Base-by-base conservation (phyloP, 2,113 vertebrate genomes). In the Hippocampus barbouri region DNA sequence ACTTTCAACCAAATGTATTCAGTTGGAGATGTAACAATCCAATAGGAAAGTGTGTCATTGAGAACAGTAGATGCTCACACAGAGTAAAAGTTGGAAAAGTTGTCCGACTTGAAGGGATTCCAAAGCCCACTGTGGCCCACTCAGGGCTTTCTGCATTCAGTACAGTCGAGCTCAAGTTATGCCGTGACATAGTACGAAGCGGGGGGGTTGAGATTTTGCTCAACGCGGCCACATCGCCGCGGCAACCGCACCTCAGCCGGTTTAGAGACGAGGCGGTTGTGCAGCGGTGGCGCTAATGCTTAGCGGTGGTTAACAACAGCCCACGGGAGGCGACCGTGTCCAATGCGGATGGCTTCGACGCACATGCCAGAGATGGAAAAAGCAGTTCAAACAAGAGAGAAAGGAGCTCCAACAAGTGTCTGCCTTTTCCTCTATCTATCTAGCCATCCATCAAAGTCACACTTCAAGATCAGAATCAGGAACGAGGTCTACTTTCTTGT, bases 191-290 rank as follows among this genome's bases (percentile, higher is more conserved):
- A 25, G 23, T 66, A 51, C 49, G 71, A 51, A 43, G 54, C 0
- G 34, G 5, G 34, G 34, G 34, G 34, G 34, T 6, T 30, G 30
- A 81, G 66, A 75, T 76, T 86, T 76, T 77, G 74, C 79, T 73
- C 69, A 70, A 74, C 72, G 70, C 54, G 57, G 1, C n/a, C 0
- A 57, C 64, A 84, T 72, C 79, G 49, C 77, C 76, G 66, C 69
- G 45, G 79, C 78, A 80, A 80, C 84, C 71, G 79, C 73, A 51
- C 72, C 69, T 61, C 70, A 38, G 69, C 57, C 74, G n/a, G 59
- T 89, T 89, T 85, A 90, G 70, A 65, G 75, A 76, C 78, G 76
- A 85, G 78, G 80, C 66, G 43, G 78, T 85, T 86, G 83, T 20
- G 53, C 84, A 85, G 66, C 68, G 79, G 85, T 77, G 25, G 23